Percentiles rank a stretch among this genome's conserved stretches.
Evolutionary conservation across 2,113 vertebrate species (phyloP).

Genomic region (Anas platyrhynchos): DNA sequence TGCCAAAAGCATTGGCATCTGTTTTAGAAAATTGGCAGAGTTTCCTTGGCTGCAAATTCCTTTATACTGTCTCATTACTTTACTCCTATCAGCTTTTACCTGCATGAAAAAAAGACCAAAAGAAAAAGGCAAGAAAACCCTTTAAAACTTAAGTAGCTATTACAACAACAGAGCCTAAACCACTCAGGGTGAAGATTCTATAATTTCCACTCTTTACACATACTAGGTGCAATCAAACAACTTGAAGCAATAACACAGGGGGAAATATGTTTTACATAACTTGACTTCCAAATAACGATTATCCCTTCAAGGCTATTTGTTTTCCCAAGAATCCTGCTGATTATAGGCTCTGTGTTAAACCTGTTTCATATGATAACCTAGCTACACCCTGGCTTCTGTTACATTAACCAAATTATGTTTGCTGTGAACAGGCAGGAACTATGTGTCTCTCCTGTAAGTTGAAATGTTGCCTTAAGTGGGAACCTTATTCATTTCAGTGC

Average conservation of each 20-base stretch:
- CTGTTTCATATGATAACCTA: constrained; percentile 76
- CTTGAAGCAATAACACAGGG: constrained; percentile 62
- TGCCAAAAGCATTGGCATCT: constrained; percentile 41
- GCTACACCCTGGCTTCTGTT: constrained; percentile 50
- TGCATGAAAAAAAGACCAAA: constrained; percentile 66
- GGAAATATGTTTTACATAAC: constrained; percentile 72
- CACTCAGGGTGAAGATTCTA: constrained; percentile 59
- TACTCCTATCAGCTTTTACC: constrained; percentile 59
- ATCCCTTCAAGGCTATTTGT: constrained; percentile 69
- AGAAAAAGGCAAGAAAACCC: constrained; percentile 60
- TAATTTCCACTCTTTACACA: constrained; percentile 55
- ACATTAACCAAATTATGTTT: constrained; percentile 19
- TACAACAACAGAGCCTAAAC: constrained; percentile 56
- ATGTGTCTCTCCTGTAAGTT: background rate
- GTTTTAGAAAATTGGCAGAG: constrained; percentile 45
- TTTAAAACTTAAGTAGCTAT: constrained; percentile 68
- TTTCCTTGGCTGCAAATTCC: constrained; percentile 48
- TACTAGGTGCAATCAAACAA: constrained; percentile 58
- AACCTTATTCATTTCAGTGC: background rate
- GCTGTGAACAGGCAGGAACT: background rate
- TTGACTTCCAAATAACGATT: constrained; percentile 68
- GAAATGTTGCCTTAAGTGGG: background rate
- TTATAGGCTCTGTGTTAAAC: constrained; percentile 67
- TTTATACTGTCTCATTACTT: constrained; percentile 36
- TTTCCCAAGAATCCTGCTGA: constrained; percentile 72